Evolutionary conservation across 2,888 invertebrate species (phyloP), one percentile per base, ranked within the genome.

Genomic region (Timema cristinae): DNA sequence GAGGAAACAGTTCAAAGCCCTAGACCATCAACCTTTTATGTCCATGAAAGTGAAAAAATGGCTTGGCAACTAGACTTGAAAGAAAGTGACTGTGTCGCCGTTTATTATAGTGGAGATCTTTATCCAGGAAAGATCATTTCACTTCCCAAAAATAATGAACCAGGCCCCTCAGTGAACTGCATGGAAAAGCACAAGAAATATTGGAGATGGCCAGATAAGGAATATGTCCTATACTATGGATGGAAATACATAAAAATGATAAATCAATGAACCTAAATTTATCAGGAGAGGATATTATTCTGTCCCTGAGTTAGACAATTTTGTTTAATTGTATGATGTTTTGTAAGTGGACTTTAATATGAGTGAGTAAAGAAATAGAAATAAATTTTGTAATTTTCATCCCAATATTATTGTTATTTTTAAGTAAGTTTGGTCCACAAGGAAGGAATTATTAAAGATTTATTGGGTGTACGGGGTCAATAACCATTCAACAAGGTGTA

Each of bases 181-280:
- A 61, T 61, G 61, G 48, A 47, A 48, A 61, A 61, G 32, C 9
- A 48, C 48, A 61, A 61, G 47, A 61, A 61, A 48, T 61, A 32
- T 61, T 61, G 32, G 16, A 61, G 61, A 48, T 61, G 32, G 61
- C 16, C 61, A 16, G 61, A 61, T 47, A 61, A 61, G 61, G 61
- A 61, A 10, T 1, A 32, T 32, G 32, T 61, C 11, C 61, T 61
- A 16, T 16, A 11, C 16, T 59, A 32, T 59, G 16, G 63, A 9
- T 47, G 63, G 63, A 32, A 47, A 11, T 16, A 63, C 61, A 61
- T 61, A 5, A 61, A 61, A 13, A 61, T 7, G 32, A 61, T 47
- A 61, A n/a, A 61, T 61, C 32, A 61, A 61, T 47, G 10, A 32
- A 47, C 16, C 61, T 47, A 61, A 16, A 61, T 61, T 61, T 61